These are phyloP conservation scores for Malurus leucopterus DNA, from an alignment of 2,797 vertebrate genomes.

Conservation along the genomic window DNA sequence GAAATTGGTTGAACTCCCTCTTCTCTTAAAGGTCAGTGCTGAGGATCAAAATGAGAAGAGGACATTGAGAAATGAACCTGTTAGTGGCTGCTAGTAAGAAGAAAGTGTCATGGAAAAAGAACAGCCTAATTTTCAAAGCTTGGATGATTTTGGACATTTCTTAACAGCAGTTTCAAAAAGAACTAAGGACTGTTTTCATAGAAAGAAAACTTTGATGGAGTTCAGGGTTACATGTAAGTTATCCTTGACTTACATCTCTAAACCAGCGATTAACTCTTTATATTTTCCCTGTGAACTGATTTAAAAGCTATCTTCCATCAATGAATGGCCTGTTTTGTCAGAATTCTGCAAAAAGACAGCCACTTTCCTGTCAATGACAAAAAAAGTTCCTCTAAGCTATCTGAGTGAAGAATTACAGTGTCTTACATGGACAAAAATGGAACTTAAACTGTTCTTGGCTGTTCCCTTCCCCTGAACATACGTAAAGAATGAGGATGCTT, in stretches of 20 bases:
- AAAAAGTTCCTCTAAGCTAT: background rate
- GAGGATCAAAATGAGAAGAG: background rate
- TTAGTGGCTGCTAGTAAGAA: background rate
- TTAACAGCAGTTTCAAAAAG: background rate
- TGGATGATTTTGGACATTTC: background rate
- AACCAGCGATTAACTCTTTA: background rate
- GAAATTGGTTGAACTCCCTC: background rate
- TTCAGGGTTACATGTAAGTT: background rate
- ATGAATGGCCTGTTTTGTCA: background rate
- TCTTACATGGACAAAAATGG: background rate
- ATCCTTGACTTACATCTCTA: background rate
- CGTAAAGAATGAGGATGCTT: background rate
- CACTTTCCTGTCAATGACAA: background rate
- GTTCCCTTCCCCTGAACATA: background rate
- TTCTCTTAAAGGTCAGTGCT: background rate
- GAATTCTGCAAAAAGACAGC: background rate
- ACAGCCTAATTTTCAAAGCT: background rate
- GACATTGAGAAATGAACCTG: background rate
- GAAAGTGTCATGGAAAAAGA: background rate
- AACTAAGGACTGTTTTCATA: background rate
- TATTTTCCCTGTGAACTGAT: background rate
- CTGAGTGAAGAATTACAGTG: background rate
- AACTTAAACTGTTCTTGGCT: background rate
- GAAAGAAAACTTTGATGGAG: background rate
- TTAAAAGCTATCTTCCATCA: background rate